A percentile compares a stretch with the other conserved stretches of the same genome.
These are phyloP conservation scores for Canis aureus DNA, from an alignment of 2,113 vertebrate genomes.

Conservation along the genomic window DNA sequence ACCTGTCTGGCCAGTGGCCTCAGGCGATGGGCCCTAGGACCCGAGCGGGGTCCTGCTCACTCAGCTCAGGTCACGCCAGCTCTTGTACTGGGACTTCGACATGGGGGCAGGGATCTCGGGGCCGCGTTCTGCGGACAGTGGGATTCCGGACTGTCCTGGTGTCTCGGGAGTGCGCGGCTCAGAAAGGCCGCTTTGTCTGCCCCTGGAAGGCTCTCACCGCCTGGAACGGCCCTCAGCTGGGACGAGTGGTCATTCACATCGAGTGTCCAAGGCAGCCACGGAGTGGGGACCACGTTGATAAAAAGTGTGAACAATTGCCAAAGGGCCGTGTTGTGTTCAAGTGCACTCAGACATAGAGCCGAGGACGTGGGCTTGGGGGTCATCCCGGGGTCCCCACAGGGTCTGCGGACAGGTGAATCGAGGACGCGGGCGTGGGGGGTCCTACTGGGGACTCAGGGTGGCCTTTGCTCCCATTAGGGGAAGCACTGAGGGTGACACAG, in stretches of 20 bases:
- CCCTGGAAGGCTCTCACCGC: not conserved
- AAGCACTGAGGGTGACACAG: not conserved
- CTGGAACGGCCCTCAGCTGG: not conserved
- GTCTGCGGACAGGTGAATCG: no score
- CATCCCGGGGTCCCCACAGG: not conserved
- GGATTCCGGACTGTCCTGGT: not conserved
- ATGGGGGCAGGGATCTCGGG: not conserved
- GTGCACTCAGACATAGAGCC: not conserved
- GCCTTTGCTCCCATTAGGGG: not conserved
- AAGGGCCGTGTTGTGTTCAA: not conserved
- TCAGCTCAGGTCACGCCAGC: not conserved
- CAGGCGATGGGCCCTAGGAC: not conserved
- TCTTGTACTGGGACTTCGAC: rapidly evolving
- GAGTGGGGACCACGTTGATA: not conserved
- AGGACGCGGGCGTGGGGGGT: not conserved
- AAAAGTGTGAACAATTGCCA: not conserved
- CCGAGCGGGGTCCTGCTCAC: rapidly evolving
- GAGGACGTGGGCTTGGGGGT: not conserved
- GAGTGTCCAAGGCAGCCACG: not conserved
- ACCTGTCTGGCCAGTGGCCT: not conserved
- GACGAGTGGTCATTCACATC: not conserved
- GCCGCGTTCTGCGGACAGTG: not conserved
- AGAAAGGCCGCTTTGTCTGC: not conserved
- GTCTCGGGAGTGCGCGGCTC: not conserved
- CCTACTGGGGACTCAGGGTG: not conserved